These are phyloP conservation scores for Pseudomyrmex concolor DNA, from an alignment of 1,140 invertebrate species.

Conservation along the genomic window DNA sequence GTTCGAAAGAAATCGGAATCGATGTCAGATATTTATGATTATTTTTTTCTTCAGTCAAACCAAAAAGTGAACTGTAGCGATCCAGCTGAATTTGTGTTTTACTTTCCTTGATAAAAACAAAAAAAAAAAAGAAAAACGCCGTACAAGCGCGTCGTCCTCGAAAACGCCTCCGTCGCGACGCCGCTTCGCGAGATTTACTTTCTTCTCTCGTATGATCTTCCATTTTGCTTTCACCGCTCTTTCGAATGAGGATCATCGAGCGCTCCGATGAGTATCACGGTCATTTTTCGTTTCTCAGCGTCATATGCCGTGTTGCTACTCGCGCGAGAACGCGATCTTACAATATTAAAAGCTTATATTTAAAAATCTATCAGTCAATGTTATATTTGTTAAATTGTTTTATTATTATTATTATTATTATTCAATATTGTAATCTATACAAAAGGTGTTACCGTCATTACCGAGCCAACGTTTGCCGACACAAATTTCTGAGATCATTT, in stretches of 20 bases:
- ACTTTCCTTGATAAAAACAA: constrained; percentile 5
- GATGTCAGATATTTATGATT: too few relatives aligned
- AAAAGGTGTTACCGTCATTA: too few relatives aligned
- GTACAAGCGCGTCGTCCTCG: constrained; percentile 26
- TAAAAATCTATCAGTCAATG: too few relatives aligned
- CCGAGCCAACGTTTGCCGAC: too few relatives aligned
- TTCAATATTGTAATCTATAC: too few relatives aligned
- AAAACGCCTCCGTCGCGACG: constrained; percentile 1
- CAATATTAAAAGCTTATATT: neutral
- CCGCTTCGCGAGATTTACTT: constrained; percentile 72
- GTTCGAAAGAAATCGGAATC: too few relatives aligned
- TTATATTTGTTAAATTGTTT: too few relatives aligned
- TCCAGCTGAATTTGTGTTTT: neutral
- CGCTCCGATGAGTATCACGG: constrained; percentile 56
- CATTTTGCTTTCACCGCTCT: constrained; percentile 73
- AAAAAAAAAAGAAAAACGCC: constrained; percentile 6
- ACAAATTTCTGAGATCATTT: too few relatives aligned
- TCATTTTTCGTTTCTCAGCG: constrained; percentile 13
- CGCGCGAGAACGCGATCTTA: neutral
- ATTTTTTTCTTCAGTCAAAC: too few relatives aligned
- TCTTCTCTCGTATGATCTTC: constrained; percentile 71
- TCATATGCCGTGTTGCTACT: neutral
- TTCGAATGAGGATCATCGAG: constrained; percentile 51
- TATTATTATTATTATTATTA: too few relatives aligned
- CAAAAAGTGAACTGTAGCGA: too few relatives aligned